These are phyloP conservation scores for Sinopyrophorus schimmeli DNA, from an alignment of 2,888 invertebrate genomes.

Conservation along the genomic window DNA sequence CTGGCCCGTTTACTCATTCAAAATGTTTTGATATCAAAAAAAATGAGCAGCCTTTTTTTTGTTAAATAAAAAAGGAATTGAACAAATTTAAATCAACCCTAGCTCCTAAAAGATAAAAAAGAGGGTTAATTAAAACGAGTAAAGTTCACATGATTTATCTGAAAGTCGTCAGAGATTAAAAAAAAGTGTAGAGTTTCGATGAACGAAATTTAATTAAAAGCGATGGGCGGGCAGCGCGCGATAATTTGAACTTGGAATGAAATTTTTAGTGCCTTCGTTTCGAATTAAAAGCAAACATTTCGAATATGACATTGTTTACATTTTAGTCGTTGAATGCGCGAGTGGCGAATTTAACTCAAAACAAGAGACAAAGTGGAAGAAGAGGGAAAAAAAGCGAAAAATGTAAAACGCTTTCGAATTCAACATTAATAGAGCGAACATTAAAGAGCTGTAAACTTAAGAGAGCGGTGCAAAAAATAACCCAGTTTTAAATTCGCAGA, in stretches of 20 bases:
- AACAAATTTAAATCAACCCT: too few relatives aligned
- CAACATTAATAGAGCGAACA: constrained; percentile 24
- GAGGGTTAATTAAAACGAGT: too few relatives aligned
- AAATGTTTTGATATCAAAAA: too few relatives aligned
- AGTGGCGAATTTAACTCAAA: background rate
- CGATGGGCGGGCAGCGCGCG: constrained; percentile 2
- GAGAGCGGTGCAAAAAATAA: constrained; percentile 28
- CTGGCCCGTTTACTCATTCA: too few relatives aligned
- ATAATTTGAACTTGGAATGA: constrained; percentile 4
- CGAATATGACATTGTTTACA: constrained; percentile 17
- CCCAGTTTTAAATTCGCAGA: constrained; percentile 32
- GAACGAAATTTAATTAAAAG: constrained; percentile 14
- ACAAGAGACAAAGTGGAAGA: background rate
- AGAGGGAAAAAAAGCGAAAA: background rate
- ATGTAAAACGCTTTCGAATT: constrained; percentile 17
- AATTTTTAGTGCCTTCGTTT: constrained; percentile 8
- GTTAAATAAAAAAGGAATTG: too few relatives aligned
- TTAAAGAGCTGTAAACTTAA: constrained; percentile 27
- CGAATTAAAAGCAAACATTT: constrained; percentile 21
- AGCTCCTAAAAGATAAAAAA: too few relatives aligned
- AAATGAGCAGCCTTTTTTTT: too few relatives aligned
- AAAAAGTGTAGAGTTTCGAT: too few relatives aligned
- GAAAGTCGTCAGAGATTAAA: too few relatives aligned
- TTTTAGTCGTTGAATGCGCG: constrained; percentile 6
- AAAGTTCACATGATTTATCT: too few relatives aligned